Base-by-base conservation (phyloP, 2,888 invertebrate species). In the Ophioninae sp. region DNA sequence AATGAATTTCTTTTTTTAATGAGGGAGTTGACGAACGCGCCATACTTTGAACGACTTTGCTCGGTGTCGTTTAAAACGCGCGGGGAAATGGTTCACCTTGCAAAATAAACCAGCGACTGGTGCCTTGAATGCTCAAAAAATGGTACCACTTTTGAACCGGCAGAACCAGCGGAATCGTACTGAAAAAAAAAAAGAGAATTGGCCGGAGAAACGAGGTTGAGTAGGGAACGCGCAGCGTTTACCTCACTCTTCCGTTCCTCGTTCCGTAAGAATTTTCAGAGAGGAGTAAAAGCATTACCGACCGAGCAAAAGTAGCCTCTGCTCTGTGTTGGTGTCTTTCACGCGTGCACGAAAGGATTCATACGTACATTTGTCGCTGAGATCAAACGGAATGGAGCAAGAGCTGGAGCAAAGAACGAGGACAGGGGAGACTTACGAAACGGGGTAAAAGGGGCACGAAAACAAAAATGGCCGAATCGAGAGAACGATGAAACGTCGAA, bases 161-260 rank as follows among this genome's bases (percentile, higher is more conserved):
- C 3, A 30, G 30, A 30, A 30, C 30, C 6, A 50, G 44, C 0
- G 20, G 50, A 50, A 68, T 68, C 50, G 3, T 8, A 57, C 39
- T 39, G 20, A n/a, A 7, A 65, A 30, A 39, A 65, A 62, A 65
- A 57, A 68, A 65, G 62, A 44, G 64, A 37, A 74, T 44, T 17
- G 17, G 17, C 13, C 39, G 56, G 56, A 59, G 59, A 67, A 76
- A 68, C 23, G 68, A n/a, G 59, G 76, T 68, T 56, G 68, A 76
- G 76, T 59, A 41, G 62, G 30, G 30, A 64, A 57, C 23, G 44
- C 56, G 65, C 65, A 65, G 44, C 20, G 67, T 62, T 65, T 64
- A 30, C 44, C 61, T 65, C 39, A 61, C 70, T 76, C 62, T 67
- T 39, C 23, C 44, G 72, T 76, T 61, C 72, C 76, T 72, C 81